Evolutionary conservation across 2,113 vertebrate genomes (phyloP).

Genomic region (Tachysurus vachellii): DNA sequence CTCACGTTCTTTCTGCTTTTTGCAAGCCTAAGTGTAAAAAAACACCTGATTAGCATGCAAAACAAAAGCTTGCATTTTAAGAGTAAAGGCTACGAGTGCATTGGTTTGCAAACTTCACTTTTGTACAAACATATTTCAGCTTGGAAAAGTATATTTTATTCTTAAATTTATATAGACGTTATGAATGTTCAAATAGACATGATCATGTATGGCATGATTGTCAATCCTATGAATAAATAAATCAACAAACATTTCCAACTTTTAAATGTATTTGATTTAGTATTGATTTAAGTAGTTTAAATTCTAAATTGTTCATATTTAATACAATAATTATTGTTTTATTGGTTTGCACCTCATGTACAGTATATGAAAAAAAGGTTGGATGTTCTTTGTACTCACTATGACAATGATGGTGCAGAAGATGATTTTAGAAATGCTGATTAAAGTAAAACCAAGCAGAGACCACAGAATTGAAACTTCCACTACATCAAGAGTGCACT

Average conservation of each 20-base stretch:
- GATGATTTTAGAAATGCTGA: slow-evolving; percentile 31
- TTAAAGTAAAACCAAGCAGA: neutral
- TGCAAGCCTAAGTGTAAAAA: slow-evolving; percentile 7
- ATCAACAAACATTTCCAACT: neutral
- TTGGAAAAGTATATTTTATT: neutral
- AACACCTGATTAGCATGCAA: neutral
- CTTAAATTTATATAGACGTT: neutral
- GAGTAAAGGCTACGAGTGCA: neutral
- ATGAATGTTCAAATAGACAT: neutral
- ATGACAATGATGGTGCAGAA: slow-evolving; percentile 9
- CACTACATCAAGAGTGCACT: neutral
- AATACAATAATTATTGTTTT: neutral
- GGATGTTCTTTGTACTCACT: slow-evolving; percentile 32
- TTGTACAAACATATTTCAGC: neutral
- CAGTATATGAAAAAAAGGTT: neutral
- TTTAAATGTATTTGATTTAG: neutral
- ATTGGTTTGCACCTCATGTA: neutral
- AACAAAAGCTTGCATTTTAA: neutral
- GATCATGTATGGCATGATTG: neutral
- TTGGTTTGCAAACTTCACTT: neutral
- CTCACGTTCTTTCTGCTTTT: neutral
- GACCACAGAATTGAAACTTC: slow-evolving; percentile 29
- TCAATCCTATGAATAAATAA: neutral
- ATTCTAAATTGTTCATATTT: neutral
- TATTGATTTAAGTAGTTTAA: no score